Percentiles rank a stretch among this genome's conserved stretches.
Evolutionary conservation across 2,888 invertebrate genomes (phyloP).

Genomic region (Scelioninae gen. 1): DNA sequence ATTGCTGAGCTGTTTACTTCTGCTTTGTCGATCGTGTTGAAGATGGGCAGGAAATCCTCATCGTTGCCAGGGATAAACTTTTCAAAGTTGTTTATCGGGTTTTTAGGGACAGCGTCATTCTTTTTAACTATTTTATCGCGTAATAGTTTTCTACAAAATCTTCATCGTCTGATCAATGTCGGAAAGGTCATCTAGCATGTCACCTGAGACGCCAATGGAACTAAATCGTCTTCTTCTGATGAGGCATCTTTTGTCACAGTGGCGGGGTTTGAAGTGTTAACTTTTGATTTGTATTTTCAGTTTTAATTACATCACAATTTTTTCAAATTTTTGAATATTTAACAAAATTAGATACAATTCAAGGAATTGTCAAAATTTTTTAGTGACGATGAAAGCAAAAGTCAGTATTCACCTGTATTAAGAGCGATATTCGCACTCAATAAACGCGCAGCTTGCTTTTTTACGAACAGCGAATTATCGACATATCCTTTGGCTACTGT

Average conservation of each 20-base stretch:
- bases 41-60: neutral
- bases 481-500: conserved; percentile 42
- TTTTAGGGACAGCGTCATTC: conserved; percentile 4
- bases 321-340: conserved; percentile 2
- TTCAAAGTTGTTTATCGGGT: neutral
- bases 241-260: no score
- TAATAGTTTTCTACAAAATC: no score
- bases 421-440: conserved; percentile 11
- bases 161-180: no score
- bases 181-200: no score
- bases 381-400: neutral
- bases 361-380: conserved; percentile 6
- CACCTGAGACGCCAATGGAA: no score
- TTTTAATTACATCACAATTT: conserved; percentile 1
- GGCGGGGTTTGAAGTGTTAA: no score
- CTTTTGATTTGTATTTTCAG: conserved; percentile 7
- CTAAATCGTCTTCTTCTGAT: no score
- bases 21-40: neutral
- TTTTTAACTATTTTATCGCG: neutral
- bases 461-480: conserved; percentile 9
- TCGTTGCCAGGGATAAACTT: conserved; percentile 2
- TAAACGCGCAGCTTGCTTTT: conserved; percentile 10
- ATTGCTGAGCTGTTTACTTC: conserved; percentile 1
- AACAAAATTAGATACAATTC: conserved; percentile 3
- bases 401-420: conserved; percentile 6